Percentiles rank a stretch among this genome's conserved stretches.
Conservation (phyloP, 1,140 invertebrate species). For the Episyrphus balteatus region DNA sequence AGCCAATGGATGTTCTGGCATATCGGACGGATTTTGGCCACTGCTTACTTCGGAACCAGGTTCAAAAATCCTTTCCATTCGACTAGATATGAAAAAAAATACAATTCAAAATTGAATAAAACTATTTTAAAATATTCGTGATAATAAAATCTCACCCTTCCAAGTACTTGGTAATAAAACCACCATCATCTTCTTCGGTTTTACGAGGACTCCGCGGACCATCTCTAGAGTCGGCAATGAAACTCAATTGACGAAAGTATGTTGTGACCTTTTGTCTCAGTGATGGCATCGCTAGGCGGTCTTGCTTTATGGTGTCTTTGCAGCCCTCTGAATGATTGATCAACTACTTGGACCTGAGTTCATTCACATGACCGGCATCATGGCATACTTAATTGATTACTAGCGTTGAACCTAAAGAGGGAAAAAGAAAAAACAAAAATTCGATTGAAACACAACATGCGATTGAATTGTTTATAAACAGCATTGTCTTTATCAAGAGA, state of each 20-base stretch:
- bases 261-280: slow-evolving; percentile 60
- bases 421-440: too few species aligned
- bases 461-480: too few species aligned
- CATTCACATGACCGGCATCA: too few species aligned
- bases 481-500: too few species aligned
- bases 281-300: slow-evolving; percentile 47
- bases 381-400: too few species aligned
- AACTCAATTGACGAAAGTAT: slow-evolving; percentile 61
- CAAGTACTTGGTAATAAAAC: slow-evolving; percentile 61
- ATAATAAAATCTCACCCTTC: slow-evolving; percentile 47
- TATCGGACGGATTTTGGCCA: slow-evolving; percentile 52
- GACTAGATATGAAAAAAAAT: slow-evolving; percentile 10
- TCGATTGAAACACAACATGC: too few species aligned
- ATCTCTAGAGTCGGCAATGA: slow-evolving; percentile 48
- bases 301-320: too few species aligned
- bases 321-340: too few species aligned
- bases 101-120: background rate
- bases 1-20: slow-evolving; percentile 46
- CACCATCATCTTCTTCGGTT: slow-evolving; percentile 46
- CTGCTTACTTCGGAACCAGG: slow-evolving; percentile 44
- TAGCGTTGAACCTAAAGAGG: too few species aligned
- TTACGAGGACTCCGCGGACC: slow-evolving; percentile 28
- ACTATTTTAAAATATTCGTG: background rate
- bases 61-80: slow-evolving; percentile 26
- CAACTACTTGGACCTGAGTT: too few species aligned